phyloP scores from a whole-genome alignment of 2,113 vertebrate genomes.

The Pycnonotus jocosus region DNA sequence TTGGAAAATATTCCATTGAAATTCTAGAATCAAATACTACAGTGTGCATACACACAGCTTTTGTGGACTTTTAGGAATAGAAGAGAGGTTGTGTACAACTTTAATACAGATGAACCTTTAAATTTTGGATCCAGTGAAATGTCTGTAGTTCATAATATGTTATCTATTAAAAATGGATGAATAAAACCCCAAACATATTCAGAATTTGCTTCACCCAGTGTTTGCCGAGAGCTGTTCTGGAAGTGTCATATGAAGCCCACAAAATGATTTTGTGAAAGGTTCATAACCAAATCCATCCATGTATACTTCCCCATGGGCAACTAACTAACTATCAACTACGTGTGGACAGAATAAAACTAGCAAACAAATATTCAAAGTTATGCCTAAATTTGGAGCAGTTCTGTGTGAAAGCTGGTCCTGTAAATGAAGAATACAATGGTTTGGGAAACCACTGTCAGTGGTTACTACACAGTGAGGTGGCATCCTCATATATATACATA shows the following conservation, averaged over 20 bases:
- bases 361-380: neutral
- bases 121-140: neutral
- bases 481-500: neutral
- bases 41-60: neutral
- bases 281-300: accelerated
- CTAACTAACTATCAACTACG: neutral
- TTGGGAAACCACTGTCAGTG: neutral
- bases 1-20: neutral
- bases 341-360: neutral
- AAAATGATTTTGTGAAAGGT: neutral
- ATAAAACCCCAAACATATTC: neutral
- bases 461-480: neutral
- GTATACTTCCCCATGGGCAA: neutral
- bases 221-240: neutral
- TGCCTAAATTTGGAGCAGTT: neutral
- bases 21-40: neutral
- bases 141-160: neutral
- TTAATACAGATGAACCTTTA: neutral
- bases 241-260: neutral
- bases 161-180: neutral
- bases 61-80: neutral
- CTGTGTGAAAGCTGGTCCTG: neutral
- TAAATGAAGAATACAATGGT: neutral
- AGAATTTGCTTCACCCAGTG: neutral
- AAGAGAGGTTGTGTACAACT: neutral